Conservation (phyloP, 1,140 invertebrate species). For the Atta cephalotes region DNA sequence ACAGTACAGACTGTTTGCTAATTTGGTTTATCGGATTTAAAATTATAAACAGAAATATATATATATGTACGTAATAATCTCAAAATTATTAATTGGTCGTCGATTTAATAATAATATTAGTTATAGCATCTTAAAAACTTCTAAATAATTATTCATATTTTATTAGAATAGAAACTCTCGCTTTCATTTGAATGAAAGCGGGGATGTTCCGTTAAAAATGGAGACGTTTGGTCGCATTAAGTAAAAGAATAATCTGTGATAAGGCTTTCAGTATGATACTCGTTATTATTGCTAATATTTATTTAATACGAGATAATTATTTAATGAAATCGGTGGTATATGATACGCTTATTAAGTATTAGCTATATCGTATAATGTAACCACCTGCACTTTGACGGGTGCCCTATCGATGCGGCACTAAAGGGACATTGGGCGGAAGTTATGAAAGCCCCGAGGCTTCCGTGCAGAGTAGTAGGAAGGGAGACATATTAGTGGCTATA, state of each 20-base stretch:
- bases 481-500: slow-evolving; percentile 72
- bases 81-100: no score
- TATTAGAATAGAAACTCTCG: no score
- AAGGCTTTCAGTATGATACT: neutral
- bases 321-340: neutral
- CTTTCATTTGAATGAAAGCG: no score
- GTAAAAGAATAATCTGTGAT: neutral
- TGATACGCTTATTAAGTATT: neutral
- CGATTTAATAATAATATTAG: no score
- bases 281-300: neutral
- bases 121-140: no score
- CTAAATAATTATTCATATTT: no score
- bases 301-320: slow-evolving; percentile 4
- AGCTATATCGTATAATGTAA: slow-evolving; percentile 35
- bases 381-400: slow-evolving; percentile 53
- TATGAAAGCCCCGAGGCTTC: slow-evolving; percentile 74
- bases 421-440: slow-evolving; percentile 66
- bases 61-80: no score
- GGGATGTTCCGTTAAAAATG: no score
- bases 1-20: no score
- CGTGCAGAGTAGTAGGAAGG: neutral
- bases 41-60: no score
- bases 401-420: slow-evolving; percentile 45
- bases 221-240: no score
- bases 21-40: no score